phyloP scores from a whole-genome alignment of 1,140 invertebrate genomes.

The Elymnias hypermnestra region DNA sequence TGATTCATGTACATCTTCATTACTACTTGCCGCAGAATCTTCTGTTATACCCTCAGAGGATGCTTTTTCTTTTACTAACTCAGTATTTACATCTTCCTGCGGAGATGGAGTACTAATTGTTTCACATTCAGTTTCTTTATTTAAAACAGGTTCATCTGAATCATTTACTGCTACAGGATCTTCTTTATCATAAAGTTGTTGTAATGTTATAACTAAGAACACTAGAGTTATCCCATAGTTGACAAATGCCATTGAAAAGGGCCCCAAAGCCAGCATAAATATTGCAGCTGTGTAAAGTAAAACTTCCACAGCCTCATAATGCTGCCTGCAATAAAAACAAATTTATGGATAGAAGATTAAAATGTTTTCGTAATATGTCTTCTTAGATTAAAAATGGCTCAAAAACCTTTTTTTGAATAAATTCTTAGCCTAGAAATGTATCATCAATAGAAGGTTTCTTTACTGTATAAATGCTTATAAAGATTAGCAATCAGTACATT shows the following conservation, averaged over 20 bases:
- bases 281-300: slow-evolving; percentile 73
- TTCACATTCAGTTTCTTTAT: slow-evolving; percentile 14
- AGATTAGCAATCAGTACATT: no score
- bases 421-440: no score
- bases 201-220: slow-evolving; percentile 73
- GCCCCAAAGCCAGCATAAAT: slow-evolving; percentile 72
- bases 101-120: not conserved
- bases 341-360: no score
- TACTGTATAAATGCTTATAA: no score
- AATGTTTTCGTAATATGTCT: no score
- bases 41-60: slow-evolving; percentile 9
- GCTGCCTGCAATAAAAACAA: slow-evolving; percentile 45
- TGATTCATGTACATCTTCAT: slow-evolving; percentile 14
- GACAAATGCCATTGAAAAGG: slow-evolving; percentile 75
- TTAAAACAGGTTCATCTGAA: not conserved
- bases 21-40: not conserved
- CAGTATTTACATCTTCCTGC: not conserved
- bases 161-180: slow-evolving; percentile 5
- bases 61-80: slow-evolving; percentile 4
- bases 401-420: no score
- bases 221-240: slow-evolving; percentile 76
- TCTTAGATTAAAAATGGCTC: no score
- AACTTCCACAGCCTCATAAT: slow-evolving; percentile 65
- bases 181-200: slow-evolving; percentile 67
- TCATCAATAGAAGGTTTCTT: no score